Base-by-base conservation (phyloP, 92 coral and sea anemone species). In the Epizoanthus stellaris region DNA sequence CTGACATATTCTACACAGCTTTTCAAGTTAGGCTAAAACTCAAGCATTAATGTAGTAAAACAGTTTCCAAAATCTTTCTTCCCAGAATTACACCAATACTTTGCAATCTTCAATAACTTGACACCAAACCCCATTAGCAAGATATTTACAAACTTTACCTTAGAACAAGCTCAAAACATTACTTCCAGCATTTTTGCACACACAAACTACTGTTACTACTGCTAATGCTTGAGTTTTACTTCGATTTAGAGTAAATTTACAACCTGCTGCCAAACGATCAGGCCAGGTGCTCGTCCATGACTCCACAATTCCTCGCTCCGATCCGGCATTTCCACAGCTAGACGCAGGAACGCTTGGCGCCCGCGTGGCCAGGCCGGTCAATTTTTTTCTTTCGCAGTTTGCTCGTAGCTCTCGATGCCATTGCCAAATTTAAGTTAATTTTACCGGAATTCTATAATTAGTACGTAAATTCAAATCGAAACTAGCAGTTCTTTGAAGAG, bases 221-320 rank as follows among this genome's bases (percentile, higher is more conserved):
- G 61, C 83, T 45, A 70, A 79, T 79, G 83, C 83, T 79, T 20
- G 70, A 79, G 83, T 25, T 63, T 79, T 42, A 57, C 11, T 45
- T 25, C 52, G 68, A 13, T 79, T 63, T 61, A 40, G 83, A 79
- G 45, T 63, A 79, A 40, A 79, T 79, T 79, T 79, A 79, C 83
- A 79, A 79, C 83, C 83, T 79, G 83, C 83, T 79, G 71, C 83
- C 83, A 21, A 49, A 49, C 71, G 83, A 40, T 79, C 25, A 79
- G 60, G 72, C 83, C 83, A 79, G 83, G 83, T 45, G 83, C 42
- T 43, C 60, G 15, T 79, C 83, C 83, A 21, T 62, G 71, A 42
- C 61, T 79, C 83, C 83, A 63, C 53, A 40, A 75, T 79, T 52
- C 70, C 71, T 79, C 71, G 71, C 60, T 77, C 58, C 56, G 70